A percentile compares a stretch with the other conserved stretches of the same genome.
Conservation (phyloP, 2,888 invertebrate genomes). For the Lasioglossum marginatum region DNA sequence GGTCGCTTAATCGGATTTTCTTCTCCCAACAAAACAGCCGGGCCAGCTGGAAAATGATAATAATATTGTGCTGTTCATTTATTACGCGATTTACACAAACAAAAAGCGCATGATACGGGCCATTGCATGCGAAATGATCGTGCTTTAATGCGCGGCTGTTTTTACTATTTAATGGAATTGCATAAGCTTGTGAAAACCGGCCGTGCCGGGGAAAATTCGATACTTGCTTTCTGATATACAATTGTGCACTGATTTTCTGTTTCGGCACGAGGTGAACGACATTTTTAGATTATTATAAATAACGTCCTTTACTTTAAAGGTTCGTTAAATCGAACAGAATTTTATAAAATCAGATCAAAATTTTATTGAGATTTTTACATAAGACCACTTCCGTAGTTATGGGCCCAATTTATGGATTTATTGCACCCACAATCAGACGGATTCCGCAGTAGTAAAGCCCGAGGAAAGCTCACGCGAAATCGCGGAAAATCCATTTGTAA, state of each 20-base stretch:
- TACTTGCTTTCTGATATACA: not conserved
- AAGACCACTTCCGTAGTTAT: no score
- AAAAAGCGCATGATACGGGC: not conserved
- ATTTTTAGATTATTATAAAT: not conserved
- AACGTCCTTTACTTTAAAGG: no score
- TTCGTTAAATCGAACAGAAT: not conserved
- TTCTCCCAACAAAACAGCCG: not conserved
- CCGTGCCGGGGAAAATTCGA: not conserved
- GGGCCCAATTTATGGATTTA: not conserved
- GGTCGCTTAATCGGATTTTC: not conserved
- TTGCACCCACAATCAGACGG: not conserved
- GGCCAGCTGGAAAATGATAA: not conserved
- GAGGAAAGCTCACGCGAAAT: not conserved
- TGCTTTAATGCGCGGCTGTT: not conserved
- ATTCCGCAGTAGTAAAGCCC: constrained; percentile 8
- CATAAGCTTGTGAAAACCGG: not conserved
- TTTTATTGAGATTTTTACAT: no score
- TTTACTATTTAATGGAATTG: not conserved
- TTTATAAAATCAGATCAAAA: not conserved
- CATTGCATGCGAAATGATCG: not conserved
- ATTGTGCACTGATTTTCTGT: not conserved
- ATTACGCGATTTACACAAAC: not conserved
- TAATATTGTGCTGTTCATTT: not conserved
- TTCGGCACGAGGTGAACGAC: not conserved
- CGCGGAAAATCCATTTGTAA: not conserved